A percentile compares a stretch with the other conserved stretches of the same genome.
phyloP scores from a whole-genome alignment of 53 echinoderm and acorn worm genomes.

The Apostichopus leukothele region DNA sequence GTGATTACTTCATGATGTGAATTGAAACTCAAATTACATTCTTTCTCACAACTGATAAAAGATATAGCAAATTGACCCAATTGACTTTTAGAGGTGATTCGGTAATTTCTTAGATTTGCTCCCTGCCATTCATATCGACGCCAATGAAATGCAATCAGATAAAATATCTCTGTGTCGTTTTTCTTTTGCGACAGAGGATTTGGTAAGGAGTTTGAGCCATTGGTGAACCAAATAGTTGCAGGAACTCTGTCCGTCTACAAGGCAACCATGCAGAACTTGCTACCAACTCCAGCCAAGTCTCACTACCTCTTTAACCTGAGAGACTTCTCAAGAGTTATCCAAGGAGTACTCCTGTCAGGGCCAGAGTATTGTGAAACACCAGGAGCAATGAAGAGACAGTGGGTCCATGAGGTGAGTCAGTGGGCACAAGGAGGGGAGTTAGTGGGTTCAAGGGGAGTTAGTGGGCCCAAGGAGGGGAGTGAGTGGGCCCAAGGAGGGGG shows the following conservation, averaged over 20 bases:
- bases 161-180: too few relatives aligned
- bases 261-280: slow-evolving; percentile 84
- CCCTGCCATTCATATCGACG: too few relatives aligned
- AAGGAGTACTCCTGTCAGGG: slow-evolving; percentile 85
- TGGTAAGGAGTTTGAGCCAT: slow-evolving; percentile 83
- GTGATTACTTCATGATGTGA: too few relatives aligned
- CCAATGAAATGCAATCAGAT: too few relatives aligned
- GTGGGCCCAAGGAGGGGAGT: too few relatives aligned
- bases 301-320: slow-evolving; percentile 96
- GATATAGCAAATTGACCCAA: too few relatives aligned
- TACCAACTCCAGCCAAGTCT: slow-evolving; percentile 97
- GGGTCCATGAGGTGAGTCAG: slow-evolving; percentile 90
- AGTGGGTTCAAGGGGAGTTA: too few relatives aligned
- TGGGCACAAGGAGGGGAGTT: too few relatives aligned
- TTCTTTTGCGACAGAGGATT: slow-evolving; percentile 62
- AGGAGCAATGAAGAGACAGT: slow-evolving; percentile 85
- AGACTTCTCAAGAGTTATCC: slow-evolving; percentile 94
- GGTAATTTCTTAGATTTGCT: neutral
- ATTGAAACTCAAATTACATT: too few relatives aligned
- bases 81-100: neutral
- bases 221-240: slow-evolving; percentile 70
- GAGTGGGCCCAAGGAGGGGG: too few relatives aligned
- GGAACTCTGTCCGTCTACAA: slow-evolving; percentile 91
- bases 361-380: slow-evolving; percentile 91
- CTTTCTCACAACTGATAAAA: too few relatives aligned